Base-by-base conservation (phyloP, 2,113 vertebrate genomes). In the Echinops telfairi region DNA sequence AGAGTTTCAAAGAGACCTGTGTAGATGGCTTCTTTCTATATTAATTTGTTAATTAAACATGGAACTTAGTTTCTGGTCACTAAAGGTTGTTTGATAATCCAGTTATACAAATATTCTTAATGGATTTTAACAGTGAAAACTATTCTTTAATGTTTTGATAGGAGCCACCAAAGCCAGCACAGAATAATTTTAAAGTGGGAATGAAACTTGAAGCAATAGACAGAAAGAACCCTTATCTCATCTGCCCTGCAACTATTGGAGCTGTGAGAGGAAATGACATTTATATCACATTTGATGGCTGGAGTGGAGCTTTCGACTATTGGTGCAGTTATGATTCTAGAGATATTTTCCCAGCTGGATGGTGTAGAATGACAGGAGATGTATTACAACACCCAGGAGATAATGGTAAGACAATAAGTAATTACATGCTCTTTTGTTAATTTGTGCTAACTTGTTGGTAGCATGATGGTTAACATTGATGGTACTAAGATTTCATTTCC, bases 201-300 rank as follows among this genome's bases (percentile, higher is more conserved):
- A 99, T 99, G 99, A 99, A 99, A 96, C 98, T 99, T 78, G 99
- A 99, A 97, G 99, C 99, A 4, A 98, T 99, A 97, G 99, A 99
- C 96, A 99, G 98, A 97, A 99, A 99, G 98, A 99, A 99, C 88
- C 99, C 99, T 0, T 99, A 99, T 97, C 97, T 99, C 90, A 99
- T 99, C 97, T 99, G 99, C 60, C 99, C 99, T 0, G 99, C 99
- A 89, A 99, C 99, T 89, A 98, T 99, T 40, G 99, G 99, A 36
- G 98, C 98, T 95, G 98, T 99, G 91, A 99, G 97, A 97, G 99
- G 99, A 53, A 99, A 99, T 0, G 99, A 99, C 97, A 98, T 99
- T 95, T 98, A 99, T 60, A 98, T 99, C 95, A 99, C 99, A 68
- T 99, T 99, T 68, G 99, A 99, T 86, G 99, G 99, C 8, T 99